Percentiles rank a stretch among this genome's conserved stretches.
phyloP scores from a whole-genome alignment of 2,797 vertebrate genomes.

The Myioborus miniatus region DNA sequence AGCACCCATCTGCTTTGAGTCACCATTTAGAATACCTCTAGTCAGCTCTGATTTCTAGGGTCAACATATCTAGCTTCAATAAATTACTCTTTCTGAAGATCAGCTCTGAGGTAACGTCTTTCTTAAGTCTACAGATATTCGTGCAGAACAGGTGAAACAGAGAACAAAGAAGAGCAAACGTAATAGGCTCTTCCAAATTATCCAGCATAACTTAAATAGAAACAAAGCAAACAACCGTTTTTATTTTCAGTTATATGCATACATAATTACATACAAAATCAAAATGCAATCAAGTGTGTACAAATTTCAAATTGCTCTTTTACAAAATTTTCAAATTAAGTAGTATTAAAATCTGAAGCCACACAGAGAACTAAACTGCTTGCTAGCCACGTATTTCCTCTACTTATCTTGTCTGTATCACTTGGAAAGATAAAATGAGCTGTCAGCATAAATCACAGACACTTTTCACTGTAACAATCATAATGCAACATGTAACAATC shows the following conservation, averaged over 20 bases:
- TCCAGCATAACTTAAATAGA: not conserved
- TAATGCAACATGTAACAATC: not conserved
- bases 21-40: not conserved
- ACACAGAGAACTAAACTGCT: not conserved
- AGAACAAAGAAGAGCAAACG: not conserved
- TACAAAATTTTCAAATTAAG: constrained; percentile 68
- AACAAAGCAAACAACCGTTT: constrained; percentile 33
- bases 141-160: not conserved
- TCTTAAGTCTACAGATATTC: not conserved
- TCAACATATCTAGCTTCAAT: not conserved
- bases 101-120: not conserved
- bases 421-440: not conserved
- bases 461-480: not conserved
- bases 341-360: constrained; percentile 51
- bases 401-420: not conserved
- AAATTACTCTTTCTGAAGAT: not conserved
- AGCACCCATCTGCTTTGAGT: not conserved
- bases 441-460: constrained; percentile 8
- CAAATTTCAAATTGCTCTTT: constrained; percentile 56
- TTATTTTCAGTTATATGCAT: constrained; percentile 54
- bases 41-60: not conserved
- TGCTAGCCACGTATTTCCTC: not conserved
- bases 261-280: constrained; percentile 67
- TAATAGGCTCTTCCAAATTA: not conserved
- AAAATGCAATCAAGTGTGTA: constrained; percentile 45